A percentile compares a stretch with the other conserved stretches of the same genome.
Evolutionary conservation across 2,113 vertebrate genomes (phyloP).

Genomic region (Sula dactylatra): DNA sequence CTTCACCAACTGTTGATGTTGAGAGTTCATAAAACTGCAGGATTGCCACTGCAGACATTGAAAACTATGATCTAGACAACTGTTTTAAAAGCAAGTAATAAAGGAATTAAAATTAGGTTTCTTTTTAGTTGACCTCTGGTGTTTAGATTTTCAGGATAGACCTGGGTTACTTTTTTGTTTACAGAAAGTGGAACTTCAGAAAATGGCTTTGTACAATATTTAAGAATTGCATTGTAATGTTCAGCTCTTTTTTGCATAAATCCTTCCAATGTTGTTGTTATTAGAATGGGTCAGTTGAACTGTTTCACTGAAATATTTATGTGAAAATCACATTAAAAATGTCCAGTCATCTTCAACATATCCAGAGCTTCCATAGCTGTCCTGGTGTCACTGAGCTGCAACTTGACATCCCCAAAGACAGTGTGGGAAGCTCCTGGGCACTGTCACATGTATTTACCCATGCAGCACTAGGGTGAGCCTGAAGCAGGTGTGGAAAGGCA

Average conservation of each 20-base stretch:
- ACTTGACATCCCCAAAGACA: neutral
- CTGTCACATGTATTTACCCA: neutral
- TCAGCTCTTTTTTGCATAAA: neutral
- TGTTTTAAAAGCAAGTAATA: neutral
- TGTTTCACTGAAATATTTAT: neutral
- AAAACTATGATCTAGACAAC: neutral
- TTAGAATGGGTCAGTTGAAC: neutral
- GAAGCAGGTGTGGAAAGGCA: neutral
- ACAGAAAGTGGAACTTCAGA: neutral
- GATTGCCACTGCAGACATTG: neutral
- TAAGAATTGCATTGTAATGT: neutral
- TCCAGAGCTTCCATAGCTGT: neutral
- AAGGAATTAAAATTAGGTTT: neutral
- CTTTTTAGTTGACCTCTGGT: neutral
- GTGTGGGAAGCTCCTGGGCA: neutral
- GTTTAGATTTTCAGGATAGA: neutral
- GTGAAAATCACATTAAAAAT: neutral
- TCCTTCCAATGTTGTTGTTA: neutral
- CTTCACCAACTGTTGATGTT: neutral
- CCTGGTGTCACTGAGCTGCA: neutral
- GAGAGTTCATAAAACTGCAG: neutral
- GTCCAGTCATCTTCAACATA: neutral
- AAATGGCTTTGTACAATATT: neutral
- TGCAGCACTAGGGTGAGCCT: neutral
- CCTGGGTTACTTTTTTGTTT: neutral